Evolutionary conservation across 2,888 invertebrate species (phyloP).

Genomic region (Deilephila porcellus): DNA sequence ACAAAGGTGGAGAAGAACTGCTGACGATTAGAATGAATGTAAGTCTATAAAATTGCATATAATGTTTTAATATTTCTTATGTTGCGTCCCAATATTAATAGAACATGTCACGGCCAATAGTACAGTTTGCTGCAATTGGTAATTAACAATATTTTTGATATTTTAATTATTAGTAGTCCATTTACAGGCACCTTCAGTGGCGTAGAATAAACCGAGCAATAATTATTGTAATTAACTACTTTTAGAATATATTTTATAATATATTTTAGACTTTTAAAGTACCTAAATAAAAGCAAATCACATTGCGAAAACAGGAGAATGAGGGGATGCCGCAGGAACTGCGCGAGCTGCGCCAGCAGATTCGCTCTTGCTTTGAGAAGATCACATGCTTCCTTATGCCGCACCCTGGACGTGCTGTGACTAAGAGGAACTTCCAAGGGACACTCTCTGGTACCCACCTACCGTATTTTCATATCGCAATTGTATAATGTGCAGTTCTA

Average conservation of each 20-base stretch:
- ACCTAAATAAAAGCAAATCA: no score
- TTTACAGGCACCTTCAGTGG: no score
- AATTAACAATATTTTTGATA: no score
- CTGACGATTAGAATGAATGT: constrained; percentile 22
- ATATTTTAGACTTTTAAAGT: no score
- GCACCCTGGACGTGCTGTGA: constrained; percentile 35
- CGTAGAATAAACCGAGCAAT: no score
- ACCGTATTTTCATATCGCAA: background rate
- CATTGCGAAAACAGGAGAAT: background rate
- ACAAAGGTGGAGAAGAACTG: constrained; percentile 26
- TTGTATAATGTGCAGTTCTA: background rate
- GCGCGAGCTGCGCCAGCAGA: constrained; percentile 32
- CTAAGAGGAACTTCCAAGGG: constrained; percentile 22
- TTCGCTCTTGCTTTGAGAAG: constrained; percentile 34
- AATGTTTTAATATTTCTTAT: background rate
- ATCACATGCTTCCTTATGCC: constrained; percentile 37
- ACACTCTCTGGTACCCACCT: constrained; percentile 16
- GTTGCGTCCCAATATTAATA: background rate
- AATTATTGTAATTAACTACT: no score
- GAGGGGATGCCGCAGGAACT: constrained; percentile 21
- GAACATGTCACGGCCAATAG: no score
- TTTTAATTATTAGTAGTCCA: no score
- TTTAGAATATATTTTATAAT: no score
- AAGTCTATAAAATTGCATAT: background rate
- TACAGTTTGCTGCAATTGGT: no score